Base-by-base conservation (phyloP, 2,888 invertebrate species). In the Hydrotaea diabolus region DNA sequence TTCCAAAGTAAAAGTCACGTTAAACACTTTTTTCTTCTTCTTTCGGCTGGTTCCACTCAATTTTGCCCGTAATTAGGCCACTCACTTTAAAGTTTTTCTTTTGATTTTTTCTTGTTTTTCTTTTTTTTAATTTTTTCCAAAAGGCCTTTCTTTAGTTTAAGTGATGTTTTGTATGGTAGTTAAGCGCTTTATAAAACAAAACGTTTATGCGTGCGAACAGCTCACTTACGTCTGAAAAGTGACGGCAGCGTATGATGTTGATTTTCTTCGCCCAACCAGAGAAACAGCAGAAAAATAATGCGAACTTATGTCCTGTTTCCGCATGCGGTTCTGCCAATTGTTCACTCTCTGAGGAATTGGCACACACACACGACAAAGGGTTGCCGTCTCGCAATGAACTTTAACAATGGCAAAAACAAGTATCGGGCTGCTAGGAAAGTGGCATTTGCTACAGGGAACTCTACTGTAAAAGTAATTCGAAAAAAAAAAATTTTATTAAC, bases 151-250 rank as follows among this genome's bases (percentile, higher is more conserved):
- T 77, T 79, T 46, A 7, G 62, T 31, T 69, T 57, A 59, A 31
- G 39, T 77, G 31, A 59, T 53, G 69, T 75, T 75, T 66, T 53
- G 73, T 78, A 57, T 62, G 62, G 39, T 64, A 71, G 71, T 77
- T 74, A 76, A 86, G 82, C 78, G 85, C 81, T 87, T 82, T 80
- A 36, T 80, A 79, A 77, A 80, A 84, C 71, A 77, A 84, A 87
- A 90, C 90, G 91, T 91, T 90, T 87, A 90, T 88, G 89, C 90
- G 89, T 88, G 88, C 82, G 88, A 87, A 90, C 89, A 89, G 88
- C 89, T 89, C 87, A 89, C 89, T 89, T 88, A 90, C 89, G 87
- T 91, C 90, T 91, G 90, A 88, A 79, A 83, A 77, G 80, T 83
- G 82, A 77, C 57, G 80, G 76, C 74, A 82, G 78, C 57, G 72